Conservation (phyloP, 2,113 vertebrate genomes). For the Ariopsis seemanni region DNA sequence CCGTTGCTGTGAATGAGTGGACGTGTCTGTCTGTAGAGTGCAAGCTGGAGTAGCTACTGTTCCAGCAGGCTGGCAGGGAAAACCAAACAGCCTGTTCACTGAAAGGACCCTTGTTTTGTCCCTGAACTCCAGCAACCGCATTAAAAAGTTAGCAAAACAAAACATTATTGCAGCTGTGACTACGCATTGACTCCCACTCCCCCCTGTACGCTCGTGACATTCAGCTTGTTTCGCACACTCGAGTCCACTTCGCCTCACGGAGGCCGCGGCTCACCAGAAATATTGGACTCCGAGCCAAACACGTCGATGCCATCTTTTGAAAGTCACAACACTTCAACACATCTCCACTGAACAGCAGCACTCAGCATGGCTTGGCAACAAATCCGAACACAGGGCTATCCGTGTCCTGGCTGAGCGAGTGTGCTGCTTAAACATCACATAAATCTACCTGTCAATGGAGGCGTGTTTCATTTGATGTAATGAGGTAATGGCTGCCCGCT, state of each 20-base stretch:
- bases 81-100: conserved; percentile 57
- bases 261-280: not conserved
- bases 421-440: not conserved
- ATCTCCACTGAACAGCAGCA: not conserved
- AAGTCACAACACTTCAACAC: not conserved
- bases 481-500: no score
- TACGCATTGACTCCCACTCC: conserved; percentile 55
- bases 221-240: conserved; percentile 25
- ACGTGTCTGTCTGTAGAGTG: conserved; percentile 33
- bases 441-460: not conserved
- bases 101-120: conserved; percentile 75
- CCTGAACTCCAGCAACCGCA: conserved; percentile 65
- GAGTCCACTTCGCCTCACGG: not conserved
- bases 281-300: not conserved
- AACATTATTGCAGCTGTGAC: conserved; percentile 74
- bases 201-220: conserved; percentile 31
- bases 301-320: not conserved
- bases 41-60: conserved; percentile 57
- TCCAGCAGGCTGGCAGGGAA: conserved; percentile 41
- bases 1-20: conserved; percentile 40
- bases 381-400: not conserved
- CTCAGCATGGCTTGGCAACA: not conserved
- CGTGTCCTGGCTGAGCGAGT: not conserved
- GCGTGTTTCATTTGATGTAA: no score
- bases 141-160: conserved; percentile 70